These are phyloP conservation scores for Tethea ocularis DNA, from an alignment of 2,888 invertebrate species.

Conservation along the genomic window DNA sequence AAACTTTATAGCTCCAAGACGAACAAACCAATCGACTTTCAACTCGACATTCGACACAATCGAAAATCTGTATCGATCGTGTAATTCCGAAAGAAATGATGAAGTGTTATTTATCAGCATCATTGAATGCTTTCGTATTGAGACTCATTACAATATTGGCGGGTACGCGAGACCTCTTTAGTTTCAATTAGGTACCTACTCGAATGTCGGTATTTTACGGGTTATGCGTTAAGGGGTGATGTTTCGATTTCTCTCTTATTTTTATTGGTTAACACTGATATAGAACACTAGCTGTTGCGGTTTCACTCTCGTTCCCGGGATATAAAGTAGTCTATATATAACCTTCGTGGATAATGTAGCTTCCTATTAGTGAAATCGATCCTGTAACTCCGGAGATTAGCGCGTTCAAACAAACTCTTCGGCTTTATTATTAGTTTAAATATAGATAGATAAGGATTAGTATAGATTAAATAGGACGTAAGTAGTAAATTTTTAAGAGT, in stretches of 20 bases:
- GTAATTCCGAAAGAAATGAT: constrained; percentile 56
- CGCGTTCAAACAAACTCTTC: no score
- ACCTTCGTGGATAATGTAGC: no score
- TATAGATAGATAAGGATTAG: no score
- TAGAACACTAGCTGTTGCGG: no score
- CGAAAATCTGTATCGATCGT: constrained; percentile 60
- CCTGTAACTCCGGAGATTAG: no score
- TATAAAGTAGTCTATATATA: no score
- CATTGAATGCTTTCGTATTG: constrained; percentile 40
- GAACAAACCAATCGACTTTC: constrained; percentile 37
- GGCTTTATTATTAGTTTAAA: no score
- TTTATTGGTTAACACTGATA: no score
- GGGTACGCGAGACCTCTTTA: constrained; percentile 52
- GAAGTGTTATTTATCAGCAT: constrained; percentile 55
- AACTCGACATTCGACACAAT: constrained; percentile 39
- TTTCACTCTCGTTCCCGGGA: no score
- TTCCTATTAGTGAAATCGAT: no score
- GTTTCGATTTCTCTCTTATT: not conserved
- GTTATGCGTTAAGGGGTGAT: constrained; percentile 43
- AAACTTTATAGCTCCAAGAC: constrained; percentile 12
- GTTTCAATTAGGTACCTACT: constrained; percentile 67
- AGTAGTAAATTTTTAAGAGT: no score
- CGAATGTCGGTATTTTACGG: constrained; percentile 22
- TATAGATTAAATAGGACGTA: no score
- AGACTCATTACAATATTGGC: constrained; percentile 60